phyloP scores from a whole-genome alignment of 2,113 vertebrate genomes.

The Verasper variegatus region DNA sequence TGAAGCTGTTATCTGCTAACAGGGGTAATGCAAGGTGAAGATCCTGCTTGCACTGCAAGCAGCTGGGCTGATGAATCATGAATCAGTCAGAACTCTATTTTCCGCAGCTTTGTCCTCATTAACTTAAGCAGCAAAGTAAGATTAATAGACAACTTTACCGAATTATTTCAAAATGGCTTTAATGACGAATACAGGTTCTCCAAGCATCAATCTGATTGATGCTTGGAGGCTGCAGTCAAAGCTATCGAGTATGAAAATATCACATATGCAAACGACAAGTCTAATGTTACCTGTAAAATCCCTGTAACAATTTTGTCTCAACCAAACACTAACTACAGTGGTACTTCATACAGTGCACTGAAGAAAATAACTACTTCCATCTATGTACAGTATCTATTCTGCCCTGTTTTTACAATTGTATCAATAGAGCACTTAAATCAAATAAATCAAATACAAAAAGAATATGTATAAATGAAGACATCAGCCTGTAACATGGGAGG shows the following conservation, averaged over 20 bases:
- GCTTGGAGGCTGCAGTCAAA: background rate
- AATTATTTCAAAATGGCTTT: background rate
- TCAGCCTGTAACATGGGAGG: background rate
- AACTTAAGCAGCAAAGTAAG: background rate
- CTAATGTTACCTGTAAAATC: background rate
- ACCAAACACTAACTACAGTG: background rate
- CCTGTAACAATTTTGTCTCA: background rate
- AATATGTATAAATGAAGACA: slow-evolving; percentile 3
- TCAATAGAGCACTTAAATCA: background rate
- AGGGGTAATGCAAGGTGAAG: background rate
- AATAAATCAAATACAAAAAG: background rate
- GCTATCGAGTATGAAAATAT: background rate
- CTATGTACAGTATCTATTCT: background rate
- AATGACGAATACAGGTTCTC: background rate
- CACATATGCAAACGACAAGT: background rate
- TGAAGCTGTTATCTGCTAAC: background rate
- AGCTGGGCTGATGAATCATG: background rate
- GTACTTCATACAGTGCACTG: background rate
- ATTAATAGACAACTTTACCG: background rate
- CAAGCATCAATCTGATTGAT: background rate
- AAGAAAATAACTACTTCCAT: background rate
- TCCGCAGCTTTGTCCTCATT: background rate
- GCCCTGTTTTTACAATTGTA: background rate
- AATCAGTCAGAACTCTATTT: background rate
- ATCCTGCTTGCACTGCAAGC: background rate